Evolutionary conservation across 2,797 vertebrate species (phyloP).

Genomic region (Sardinella longiceps): DNA sequence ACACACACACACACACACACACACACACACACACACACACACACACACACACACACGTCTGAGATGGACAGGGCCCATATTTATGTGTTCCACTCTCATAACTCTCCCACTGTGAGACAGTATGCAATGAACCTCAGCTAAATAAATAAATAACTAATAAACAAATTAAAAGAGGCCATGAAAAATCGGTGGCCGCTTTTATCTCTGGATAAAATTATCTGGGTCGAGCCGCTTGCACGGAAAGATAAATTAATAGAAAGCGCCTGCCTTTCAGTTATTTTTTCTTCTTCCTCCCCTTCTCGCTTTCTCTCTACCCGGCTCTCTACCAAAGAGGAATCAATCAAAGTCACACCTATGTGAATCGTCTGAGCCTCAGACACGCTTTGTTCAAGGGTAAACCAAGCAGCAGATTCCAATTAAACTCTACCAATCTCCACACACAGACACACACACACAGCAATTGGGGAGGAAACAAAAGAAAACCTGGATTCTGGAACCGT

Average conservation of each 20-base stretch:
- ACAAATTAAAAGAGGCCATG: conserved; percentile 27
- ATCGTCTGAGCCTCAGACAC: conserved; percentile 15
- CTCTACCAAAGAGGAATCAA: conserved; percentile 15
- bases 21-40: not conserved
- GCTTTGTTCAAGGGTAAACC: conserved; percentile 16
- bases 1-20: not conserved
- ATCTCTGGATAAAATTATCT: conserved; percentile 29
- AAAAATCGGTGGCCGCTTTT: conserved; percentile 29
- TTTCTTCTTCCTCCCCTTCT: not conserved
- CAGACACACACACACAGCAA: not conserved
- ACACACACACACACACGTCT: conserved; percentile 2
- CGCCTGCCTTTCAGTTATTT: conserved; percentile 1
- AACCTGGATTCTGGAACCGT: not conserved
- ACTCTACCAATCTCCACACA: not conserved
- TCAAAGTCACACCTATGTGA: conserved; percentile 26
- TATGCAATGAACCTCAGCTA: not conserved
- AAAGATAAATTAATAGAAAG: conserved; percentile 25
- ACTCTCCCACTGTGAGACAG: not conserved
- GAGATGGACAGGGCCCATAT: not conserved
- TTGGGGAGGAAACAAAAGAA: not conserved
- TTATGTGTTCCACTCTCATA: not conserved
- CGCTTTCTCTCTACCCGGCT: not conserved
- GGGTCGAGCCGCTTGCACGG: not conserved
- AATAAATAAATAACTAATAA: conserved; percentile 20
- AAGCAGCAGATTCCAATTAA: conserved; percentile 11